Conservation (phyloP, 1,140 invertebrate genomes). For the Aphelinus certus region DNA sequence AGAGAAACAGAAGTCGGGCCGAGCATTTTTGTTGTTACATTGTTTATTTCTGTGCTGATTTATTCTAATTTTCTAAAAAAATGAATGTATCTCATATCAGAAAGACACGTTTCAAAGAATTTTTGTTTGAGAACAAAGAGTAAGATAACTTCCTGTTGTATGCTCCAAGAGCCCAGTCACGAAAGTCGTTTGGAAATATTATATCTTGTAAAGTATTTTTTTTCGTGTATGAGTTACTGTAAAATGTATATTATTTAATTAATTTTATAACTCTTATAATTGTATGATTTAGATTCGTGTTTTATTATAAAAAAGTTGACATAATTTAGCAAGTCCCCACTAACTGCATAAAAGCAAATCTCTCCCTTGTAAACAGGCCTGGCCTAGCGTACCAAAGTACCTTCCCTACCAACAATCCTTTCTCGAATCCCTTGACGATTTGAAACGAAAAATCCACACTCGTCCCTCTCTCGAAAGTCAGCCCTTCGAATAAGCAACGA, state of each 20-base stretch:
- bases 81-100: neutral
- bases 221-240: conserved; percentile 44
- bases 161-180: conserved; percentile 36
- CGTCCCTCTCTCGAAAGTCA: neutral
- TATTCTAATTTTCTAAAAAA: conserved; percentile 21
- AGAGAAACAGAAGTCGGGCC: conserved; percentile 25
- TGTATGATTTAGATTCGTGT: conserved; percentile 49
- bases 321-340: conserved; percentile 56
- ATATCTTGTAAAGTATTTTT: conserved; percentile 40
- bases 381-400: conserved; percentile 67
- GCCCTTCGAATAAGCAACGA: conserved; percentile 28
- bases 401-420: conserved; percentile 37
- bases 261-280: conserved; percentile 42
- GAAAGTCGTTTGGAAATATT: conserved; percentile 17
- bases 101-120: neutral
- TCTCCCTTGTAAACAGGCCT: conserved; percentile 54
- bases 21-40: conserved; percentile 42
- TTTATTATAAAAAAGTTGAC: conserved; percentile 58
- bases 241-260: conserved; percentile 53
- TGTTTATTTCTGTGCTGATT: conserved; percentile 38
- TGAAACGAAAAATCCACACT: conserved; percentile 17
- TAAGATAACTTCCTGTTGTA: neutral
- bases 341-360: conserved; percentile 52
- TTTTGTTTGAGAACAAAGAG: conserved; percentile 18
- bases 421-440: conserved; percentile 30